Base-by-base conservation (phyloP, 2,113 vertebrate genomes). In the Ctenomys sociabilis region DNA sequence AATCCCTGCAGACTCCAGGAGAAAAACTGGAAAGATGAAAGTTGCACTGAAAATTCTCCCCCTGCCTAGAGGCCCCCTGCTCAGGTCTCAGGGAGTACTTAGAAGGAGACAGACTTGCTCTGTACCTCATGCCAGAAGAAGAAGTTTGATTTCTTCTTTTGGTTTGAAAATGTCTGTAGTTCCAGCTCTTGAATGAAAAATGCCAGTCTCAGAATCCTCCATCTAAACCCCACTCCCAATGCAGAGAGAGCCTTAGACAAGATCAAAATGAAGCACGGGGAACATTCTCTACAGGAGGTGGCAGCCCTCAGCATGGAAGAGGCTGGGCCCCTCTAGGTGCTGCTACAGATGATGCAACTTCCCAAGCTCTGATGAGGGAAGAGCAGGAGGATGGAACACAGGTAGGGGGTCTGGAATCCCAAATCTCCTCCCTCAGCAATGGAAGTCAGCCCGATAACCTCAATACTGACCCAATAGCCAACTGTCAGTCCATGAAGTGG, bases 1-100 rank as follows among this genome's bases (percentile, higher is more conserved):
- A 95, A 93, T 90, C 95, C 96, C 96, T 4, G 2, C 6, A 93
- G 97, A 73, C 85, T 77, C 2, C 0, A 43, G 57, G 17, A 77
- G 66, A 66, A 78, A 90, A 80, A 84, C 22, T 54, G 66, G 85
- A 72, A 68, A 85, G 90, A 95, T 83, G 72, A 85, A 86, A 83
- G 85, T 24, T 37, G 40, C 28, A 1, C 0, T 90, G 78, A 32
- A 88, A 86, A 85, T 37, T 22, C 61, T 40, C 59, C 32, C 52
- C 17, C 12, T 30, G 57, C 61, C 64, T 72, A 26, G 57, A 57
- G 17, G 22, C n/a, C 70, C 26, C 80, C 64, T 45, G 32, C 16
- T 28, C 12, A 5, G 4, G 8, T 72, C 80, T 61, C 28, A 45
- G 30, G 83, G 43, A 28, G 30, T 0, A n/a, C 37, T 19, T 13